Percentiles rank a stretch among this genome's conserved stretches.
These are phyloP conservation scores for Phylloscopus collybita DNA, from an alignment of 2,797 vertebrate species.

Conservation along the genomic window DNA sequence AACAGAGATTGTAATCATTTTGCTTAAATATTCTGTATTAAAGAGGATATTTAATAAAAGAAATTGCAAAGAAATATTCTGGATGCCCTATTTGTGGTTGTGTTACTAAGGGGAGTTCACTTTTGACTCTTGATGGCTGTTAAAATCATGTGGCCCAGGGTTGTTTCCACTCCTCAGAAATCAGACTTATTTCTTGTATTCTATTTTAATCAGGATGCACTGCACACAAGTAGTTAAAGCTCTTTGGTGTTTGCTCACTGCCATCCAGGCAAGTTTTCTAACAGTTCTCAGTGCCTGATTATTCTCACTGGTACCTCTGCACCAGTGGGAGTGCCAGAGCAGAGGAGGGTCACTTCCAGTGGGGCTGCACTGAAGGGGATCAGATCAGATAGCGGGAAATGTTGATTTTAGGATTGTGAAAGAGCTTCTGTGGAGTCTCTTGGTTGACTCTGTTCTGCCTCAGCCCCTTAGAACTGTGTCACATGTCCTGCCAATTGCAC, in stretches of 20 bases:
- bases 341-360: not conserved
- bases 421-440: not conserved
- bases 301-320: not conserved
- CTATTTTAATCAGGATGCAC: not conserved
- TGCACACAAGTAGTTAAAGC: not conserved
- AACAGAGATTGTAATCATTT: not conserved
- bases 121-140: not conserved
- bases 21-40: not conserved
- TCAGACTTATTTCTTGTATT: not conserved
- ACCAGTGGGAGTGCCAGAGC: not conserved
- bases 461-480: not conserved
- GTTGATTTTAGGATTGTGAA: not conserved
- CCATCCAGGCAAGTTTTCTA: not conserved
- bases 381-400: not conserved
- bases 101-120: not conserved
- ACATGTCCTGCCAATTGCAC: not conserved
- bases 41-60: conserved; percentile 49
- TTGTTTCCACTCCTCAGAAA: not conserved
- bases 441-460: not conserved
- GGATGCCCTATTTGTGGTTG: not conserved
- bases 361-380: not conserved
- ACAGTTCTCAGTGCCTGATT: not conserved
- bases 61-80: not conserved
- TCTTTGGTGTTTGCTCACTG: not conserved
- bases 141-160: not conserved